Evolutionary conservation across 2,888 invertebrate species (phyloP).

Genomic region (Thereva unica): DNA sequence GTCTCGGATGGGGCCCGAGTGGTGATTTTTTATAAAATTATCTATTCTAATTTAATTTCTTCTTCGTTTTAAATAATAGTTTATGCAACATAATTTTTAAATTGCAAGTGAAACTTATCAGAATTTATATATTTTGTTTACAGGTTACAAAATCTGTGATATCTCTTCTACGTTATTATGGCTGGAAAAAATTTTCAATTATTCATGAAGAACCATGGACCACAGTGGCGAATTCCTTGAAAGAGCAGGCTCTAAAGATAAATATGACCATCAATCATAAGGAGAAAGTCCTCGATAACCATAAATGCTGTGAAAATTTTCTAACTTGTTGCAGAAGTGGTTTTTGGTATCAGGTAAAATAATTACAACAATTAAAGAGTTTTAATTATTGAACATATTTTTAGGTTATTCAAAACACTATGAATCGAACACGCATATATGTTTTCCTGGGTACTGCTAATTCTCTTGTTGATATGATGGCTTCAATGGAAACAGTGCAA

Average conservation of each 20-base stretch:
- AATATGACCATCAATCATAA: conserved; percentile 86
- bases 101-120: too few relatives aligned
- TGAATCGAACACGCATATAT: conserved; percentile 89
- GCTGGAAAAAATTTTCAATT: conserved; percentile 93
- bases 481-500: conserved; percentile 85
- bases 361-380: conserved; percentile 4
- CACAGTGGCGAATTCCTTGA: conserved; percentile 80
- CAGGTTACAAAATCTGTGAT: conserved; percentile 94
- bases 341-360: conserved; percentile 77
- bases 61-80: too few relatives aligned
- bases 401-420: conserved; percentile 70
- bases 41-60: too few relatives aligned
- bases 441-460: conserved; percentile 88
- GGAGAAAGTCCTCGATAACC: conserved; percentile 70
- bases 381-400: not conserved
- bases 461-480: conserved; percentile 88
- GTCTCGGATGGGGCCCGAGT: too few relatives aligned
- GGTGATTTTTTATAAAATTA: too few relatives aligned
- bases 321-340: conserved; percentile 76
- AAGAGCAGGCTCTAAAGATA: conserved; percentile 72
- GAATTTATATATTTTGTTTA: conserved; percentile 44
- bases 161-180: conserved; percentile 85
- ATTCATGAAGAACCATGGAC: conserved; percentile 80
- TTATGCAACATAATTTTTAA: too few relatives aligned
- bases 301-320: conserved; percentile 77